phyloP scores from a whole-genome alignment of 2,797 vertebrate genomes.

The Sebastiscus albofasciatus region DNA sequence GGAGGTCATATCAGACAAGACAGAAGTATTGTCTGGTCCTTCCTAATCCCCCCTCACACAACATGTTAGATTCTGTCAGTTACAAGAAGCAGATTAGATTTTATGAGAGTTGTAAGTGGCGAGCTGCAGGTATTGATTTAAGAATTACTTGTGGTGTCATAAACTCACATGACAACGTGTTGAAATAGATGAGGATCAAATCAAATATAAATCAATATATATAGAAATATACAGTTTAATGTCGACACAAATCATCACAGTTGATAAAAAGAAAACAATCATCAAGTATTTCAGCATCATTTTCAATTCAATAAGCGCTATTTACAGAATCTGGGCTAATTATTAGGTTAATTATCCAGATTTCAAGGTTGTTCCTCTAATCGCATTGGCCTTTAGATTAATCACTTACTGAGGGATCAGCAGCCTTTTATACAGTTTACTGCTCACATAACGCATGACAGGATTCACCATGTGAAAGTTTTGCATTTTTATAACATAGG shows the following conservation, averaged over 20 bases:
- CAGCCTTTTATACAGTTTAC: conserved; percentile 38
- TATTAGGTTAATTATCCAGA: conserved; percentile 48
- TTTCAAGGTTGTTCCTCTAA: conserved; percentile 53
- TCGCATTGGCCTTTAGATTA: conserved; percentile 50
- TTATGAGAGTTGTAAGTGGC: conserved; percentile 4
- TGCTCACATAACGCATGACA: background rate
- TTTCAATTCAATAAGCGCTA: background rate
- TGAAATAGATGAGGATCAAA: background rate
- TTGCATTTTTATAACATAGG: background rate
- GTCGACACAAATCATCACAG: background rate
- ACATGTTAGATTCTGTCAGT: conserved; percentile 45
- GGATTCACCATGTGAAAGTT: background rate
- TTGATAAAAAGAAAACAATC: background rate
- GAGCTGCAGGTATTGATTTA: conserved; percentile 14
- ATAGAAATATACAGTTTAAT: background rate
- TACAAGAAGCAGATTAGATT: conserved; percentile 47
- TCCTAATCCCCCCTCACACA: conserved; percentile 69
- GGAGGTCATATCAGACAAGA: conserved; percentile 85
- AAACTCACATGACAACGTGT: background rate
- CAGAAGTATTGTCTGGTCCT: conserved; percentile 79
- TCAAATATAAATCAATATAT: background rate
- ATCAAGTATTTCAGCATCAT: background rate
- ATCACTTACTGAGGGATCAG: conserved; percentile 45
- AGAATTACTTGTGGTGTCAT: conserved; percentile 5
- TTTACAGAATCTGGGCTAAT: conserved; percentile 45